Evolutionary conservation across 2,797 vertebrate genomes (phyloP), one percentile per base, ranked within the genome.

Genomic region (Channa striata): DNA sequence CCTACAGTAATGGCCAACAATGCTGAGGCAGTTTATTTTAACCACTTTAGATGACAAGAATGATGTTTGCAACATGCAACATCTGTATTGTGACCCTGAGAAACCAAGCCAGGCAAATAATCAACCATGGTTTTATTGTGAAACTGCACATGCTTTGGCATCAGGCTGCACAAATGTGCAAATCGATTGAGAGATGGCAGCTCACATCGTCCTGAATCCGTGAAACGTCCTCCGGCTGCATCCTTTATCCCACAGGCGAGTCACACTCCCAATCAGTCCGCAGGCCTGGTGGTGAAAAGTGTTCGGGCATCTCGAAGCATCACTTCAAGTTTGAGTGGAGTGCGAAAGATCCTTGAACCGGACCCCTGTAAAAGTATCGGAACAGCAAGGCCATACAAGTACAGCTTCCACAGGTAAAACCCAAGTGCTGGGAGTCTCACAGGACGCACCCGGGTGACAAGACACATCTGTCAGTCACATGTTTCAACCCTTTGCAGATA

Each of bases 1-100:
- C 59, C 68, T 66, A 63, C 70, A 72, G 62, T 49, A 72, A 78
- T 57, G 60, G 79, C 73, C 74, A 53, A 87, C 79, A 81, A 77
- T 77, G 61, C 46, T 12, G 54, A 60, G 50, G 33, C 19, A 1
- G 30, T 77, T 83, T 81, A 66, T 81, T 72, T 54, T 49, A 37
- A 44, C 47, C 20, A 44, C 7, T 68, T 67, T 2, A 14, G 56
- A 77, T 66, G 78, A 75, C 59, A 75, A 77, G 75, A 84, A 81
- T 76, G 76, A 74, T 83, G 79, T 86, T 86, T 79, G 66, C 62
- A 74, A 63, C 46, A 54, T 43, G 56, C 16, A 66, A n/a, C 50
- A 69, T 74, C 48, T 80, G 84, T 69, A 70, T 78, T 17, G 36
- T 68, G 80, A 82, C 71, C 67, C 53, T 13, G 71, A 61, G 65